Conservation (phyloP, 2,797 vertebrate species). For the Macroramphosus scolopax region DNA sequence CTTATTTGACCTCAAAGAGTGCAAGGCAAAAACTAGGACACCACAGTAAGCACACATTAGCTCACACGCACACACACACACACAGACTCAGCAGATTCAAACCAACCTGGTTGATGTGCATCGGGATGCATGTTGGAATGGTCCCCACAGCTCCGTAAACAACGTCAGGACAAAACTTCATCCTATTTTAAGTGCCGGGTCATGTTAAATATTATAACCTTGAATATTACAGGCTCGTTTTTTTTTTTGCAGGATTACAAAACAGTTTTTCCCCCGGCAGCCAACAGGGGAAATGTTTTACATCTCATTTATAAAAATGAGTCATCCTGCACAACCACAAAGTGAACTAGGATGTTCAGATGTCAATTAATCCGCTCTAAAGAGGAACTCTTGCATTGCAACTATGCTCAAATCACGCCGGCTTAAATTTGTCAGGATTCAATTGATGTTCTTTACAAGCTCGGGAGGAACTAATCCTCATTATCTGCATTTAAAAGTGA, state of each 20-base stretch:
- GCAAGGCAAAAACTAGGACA: conserved; percentile 55
- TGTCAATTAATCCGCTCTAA: not conserved
- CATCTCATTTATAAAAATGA: conserved; percentile 6
- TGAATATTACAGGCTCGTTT: conserved; percentile 4
- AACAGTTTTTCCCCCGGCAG: not conserved
- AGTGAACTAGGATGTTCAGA: not conserved
- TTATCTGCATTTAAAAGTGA: no score
- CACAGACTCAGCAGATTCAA: conserved; percentile 30
- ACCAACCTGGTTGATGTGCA: conserved; percentile 21
- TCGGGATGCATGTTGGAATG: conserved; percentile 7
- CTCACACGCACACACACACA: not conserved
- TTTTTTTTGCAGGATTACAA: not conserved
- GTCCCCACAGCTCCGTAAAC: conserved; percentile 5
- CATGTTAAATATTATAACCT: not conserved
- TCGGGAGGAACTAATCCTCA: no score
- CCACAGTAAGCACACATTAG: conserved; percentile 24
- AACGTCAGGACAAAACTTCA: not conserved
- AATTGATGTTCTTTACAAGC: no score
- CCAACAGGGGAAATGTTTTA: not conserved
- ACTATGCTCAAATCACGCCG: no score
- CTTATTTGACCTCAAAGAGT: conserved; percentile 60
- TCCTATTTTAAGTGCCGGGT: not conserved
- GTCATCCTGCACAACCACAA: conserved; percentile 2
- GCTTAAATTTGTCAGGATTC: no score
- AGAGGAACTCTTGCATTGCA: not conserved